Conservation (phyloP, 2,113 vertebrate species). For the Ifrita kowaldi region DNA sequence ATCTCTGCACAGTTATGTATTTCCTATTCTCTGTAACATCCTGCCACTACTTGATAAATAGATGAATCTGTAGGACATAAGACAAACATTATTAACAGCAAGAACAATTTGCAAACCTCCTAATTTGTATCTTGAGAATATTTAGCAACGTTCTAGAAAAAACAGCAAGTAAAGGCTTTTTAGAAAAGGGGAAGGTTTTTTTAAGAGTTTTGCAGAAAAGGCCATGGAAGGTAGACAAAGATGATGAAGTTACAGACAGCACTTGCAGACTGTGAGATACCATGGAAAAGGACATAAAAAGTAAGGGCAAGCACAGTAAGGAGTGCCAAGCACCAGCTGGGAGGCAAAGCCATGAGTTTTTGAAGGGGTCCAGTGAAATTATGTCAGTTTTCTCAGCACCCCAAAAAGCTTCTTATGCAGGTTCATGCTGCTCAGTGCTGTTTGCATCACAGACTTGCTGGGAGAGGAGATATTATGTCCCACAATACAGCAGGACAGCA, state of each 20-base stretch:
- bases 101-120: not conserved
- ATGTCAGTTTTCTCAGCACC: not conserved
- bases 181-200: not conserved
- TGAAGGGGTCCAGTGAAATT: not conserved
- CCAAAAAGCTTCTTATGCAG: not conserved
- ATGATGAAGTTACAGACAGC: not conserved
- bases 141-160: not conserved
- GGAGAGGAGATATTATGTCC: not conserved
- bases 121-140: not conserved
- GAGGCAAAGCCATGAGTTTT: not conserved
- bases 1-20: not conserved
- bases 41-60: not conserved
- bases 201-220: not conserved
- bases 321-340: not conserved
- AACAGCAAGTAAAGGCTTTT: not conserved
- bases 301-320: fast-evolving
- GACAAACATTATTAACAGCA: not conserved
- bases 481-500: not conserved
- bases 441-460: not conserved
- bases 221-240: not conserved
- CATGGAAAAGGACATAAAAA: not conserved
- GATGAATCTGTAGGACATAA: not conserved
- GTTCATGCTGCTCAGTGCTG: not conserved
- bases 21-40: not conserved
- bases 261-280: not conserved